A percentile compares a stretch with the other conserved stretches of the same genome.
Evolutionary conservation across 1,140 invertebrate species (phyloP).

Genomic region (Ips nitidus): DNA sequence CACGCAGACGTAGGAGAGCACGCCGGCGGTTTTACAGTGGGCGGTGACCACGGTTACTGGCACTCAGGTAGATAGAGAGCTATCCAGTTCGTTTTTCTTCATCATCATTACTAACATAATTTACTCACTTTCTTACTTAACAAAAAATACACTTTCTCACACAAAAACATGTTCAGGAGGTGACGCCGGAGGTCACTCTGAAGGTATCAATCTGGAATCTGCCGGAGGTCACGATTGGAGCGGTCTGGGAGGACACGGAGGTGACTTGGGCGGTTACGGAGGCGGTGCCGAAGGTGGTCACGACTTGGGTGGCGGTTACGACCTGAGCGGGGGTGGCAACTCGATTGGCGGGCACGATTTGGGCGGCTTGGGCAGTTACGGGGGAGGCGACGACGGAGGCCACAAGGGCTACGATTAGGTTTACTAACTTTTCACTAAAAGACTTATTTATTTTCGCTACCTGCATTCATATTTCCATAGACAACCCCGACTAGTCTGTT

Average conservation of each 20-base stretch:
- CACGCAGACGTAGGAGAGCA: conserved; percentile 37
- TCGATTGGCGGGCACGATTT: conserved; percentile 39
- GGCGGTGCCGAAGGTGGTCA: conserved; percentile 28
- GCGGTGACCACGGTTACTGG: conserved; percentile 43
- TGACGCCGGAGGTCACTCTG: conserved; percentile 9
- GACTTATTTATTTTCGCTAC: conserved; percentile 30
- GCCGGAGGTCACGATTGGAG: conserved; percentile 35
- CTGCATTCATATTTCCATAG: conserved; percentile 30
- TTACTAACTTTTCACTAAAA: conserved; percentile 22
- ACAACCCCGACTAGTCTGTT: conserved; percentile 40
- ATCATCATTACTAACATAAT: not conserved
- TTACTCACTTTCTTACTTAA: not conserved
- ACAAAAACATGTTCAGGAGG: conserved; percentile 15
- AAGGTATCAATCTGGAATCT: conserved; percentile 16
- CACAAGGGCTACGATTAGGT: conserved; percentile 45
- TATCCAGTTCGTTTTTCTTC: not conserved
- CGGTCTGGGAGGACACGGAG: conserved; percentile 28
- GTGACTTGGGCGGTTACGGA: conserved; percentile 23
- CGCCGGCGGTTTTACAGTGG: conserved; percentile 34
- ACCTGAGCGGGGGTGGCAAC: conserved; percentile 33
- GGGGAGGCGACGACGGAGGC: conserved; percentile 41
- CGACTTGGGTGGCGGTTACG: conserved; percentile 23
- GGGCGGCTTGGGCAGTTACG: conserved; percentile 38
- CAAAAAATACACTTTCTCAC: not conserved
- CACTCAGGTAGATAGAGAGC: conserved; percentile 38